Evolutionary conservation across 1,140 invertebrate genomes (phyloP), one percentile per base, ranked within the genome.

Genomic region (Archivesica marissinica): DNA sequence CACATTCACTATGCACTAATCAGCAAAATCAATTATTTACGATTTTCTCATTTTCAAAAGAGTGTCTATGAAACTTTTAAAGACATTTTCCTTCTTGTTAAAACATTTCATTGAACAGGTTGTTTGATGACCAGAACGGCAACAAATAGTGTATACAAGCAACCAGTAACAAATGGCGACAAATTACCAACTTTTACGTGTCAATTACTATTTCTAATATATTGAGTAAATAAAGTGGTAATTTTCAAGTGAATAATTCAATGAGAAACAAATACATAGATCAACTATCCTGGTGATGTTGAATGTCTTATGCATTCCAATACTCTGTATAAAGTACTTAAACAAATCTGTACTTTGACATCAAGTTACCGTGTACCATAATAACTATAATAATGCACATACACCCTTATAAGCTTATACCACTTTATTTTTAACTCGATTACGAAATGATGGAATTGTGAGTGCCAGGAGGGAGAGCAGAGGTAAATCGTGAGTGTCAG

Each of bases 21-120:
- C 59, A 64, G n/a, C 30, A 64, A 64, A 64, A 64, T 64, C 59
- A 64, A 64, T 64, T 64, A 35, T 64, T 64, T 64, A 64, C 59
- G 59, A 64, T 35, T 64, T 52, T n/a, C 30, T 35, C 25, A 30
- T 33, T 35, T 64, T 64, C 28, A 64, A 64, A 64, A n/a, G n/a
- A n/a, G n/a, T n/a, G n/a, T n/a, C n/a, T n/a, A n/a, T n/a, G 59
- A 64, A 33, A 35, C 59, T 33, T 35, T 64, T 52, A n/a, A 52
- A 52, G 25, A 35, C 59, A n/a, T 35, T 64, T 35, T 17, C 7
- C 20, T 35, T 64, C 38, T 64, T 64, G 38, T 28, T n/a, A n/a
- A n/a, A n/a, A n/a, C n/a, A n/a, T n/a, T n/a, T n/a, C n/a, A n/a
- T n/a, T n/a, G 33, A 54, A 6, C 9, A 35, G 11, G 30, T 64